Conservation (phyloP, 2,888 invertebrate genomes). For the Drepanosiphum platanoidis region DNA sequence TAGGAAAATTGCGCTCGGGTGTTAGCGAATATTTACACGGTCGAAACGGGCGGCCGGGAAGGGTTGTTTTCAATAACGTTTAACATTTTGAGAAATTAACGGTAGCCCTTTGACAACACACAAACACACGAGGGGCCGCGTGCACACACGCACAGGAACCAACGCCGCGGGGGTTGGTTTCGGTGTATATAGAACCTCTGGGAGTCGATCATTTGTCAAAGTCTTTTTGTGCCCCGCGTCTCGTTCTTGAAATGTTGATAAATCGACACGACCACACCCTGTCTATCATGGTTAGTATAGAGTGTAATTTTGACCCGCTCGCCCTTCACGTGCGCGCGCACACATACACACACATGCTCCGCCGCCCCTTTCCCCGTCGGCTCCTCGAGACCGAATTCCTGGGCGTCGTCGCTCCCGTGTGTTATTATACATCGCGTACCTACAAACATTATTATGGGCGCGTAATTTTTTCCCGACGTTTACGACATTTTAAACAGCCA, state of each 20-base stretch:
- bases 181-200: conserved; percentile 24
- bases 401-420: conserved; percentile 46
- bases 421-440: conserved; percentile 9
- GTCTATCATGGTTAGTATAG: conserved; percentile 49
- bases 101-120: conserved; percentile 55
- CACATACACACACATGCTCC: neutral
- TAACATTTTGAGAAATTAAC: conserved; percentile 62
- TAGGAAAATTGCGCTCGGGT: conserved; percentile 55
- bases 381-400: conserved; percentile 33
- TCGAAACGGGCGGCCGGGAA: conserved; percentile 39
- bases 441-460: too few species aligned
- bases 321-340: neutral
- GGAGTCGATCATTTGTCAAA: conserved; percentile 61
- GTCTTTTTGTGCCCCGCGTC: conserved; percentile 52
- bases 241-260: conserved; percentile 57
- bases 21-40: conserved; percentile 60
- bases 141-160: neutral
- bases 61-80: conserved; percentile 62
- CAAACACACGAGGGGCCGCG: neutral
- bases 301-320: conserved; percentile 46
- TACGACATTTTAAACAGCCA: conserved; percentile 28
- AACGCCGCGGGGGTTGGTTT: neutral
- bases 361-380: neutral
- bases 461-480: neutral
- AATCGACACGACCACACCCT: conserved; percentile 61